Evolutionary conservation across 2,797 vertebrate genomes (phyloP).

Genomic region (Orientallactaga sibirica): DNA sequence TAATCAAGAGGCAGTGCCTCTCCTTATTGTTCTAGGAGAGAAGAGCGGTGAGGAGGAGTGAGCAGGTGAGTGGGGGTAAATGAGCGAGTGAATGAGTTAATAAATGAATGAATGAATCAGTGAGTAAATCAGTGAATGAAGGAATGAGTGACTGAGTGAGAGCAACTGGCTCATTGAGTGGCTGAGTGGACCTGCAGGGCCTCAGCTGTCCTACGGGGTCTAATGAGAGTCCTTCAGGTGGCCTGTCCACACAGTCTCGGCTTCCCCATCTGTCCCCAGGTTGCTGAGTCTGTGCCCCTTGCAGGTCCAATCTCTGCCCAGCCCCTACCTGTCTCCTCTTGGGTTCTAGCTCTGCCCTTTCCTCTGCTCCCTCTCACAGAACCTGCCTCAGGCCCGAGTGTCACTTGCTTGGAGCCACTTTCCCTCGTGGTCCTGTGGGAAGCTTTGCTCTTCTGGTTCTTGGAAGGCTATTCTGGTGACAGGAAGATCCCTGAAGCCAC

Average conservation of each 20-base stretch:
- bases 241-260: neutral
- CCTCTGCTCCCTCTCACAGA: neutral
- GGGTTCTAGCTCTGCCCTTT: neutral
- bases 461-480: neutral
- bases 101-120: rapidly evolving
- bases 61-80: too few relatives aligned
- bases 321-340: rapidly evolving
- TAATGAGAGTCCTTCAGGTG: rapidly evolving
- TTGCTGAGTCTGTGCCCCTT: too few relatives aligned
- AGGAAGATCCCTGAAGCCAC: rapidly evolving
- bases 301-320: neutral
- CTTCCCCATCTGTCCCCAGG: rapidly evolving
- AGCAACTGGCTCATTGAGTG: neutral
- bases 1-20: neutral
- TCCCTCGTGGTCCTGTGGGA: too few relatives aligned
- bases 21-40: rapidly evolving
- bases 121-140: rapidly evolving
- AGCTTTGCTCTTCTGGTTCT: too few relatives aligned
- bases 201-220: neutral
- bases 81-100: too few relatives aligned
- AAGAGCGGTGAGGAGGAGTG: too few relatives aligned
- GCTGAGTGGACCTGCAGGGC: neutral
- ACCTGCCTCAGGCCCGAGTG: rapidly evolving
- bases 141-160: too few relatives aligned
- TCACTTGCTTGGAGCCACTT: neutral